These are phyloP conservation scores for Vanessa tameamea DNA, from an alignment of 1,140 invertebrate species.

Conservation along the genomic window DNA sequence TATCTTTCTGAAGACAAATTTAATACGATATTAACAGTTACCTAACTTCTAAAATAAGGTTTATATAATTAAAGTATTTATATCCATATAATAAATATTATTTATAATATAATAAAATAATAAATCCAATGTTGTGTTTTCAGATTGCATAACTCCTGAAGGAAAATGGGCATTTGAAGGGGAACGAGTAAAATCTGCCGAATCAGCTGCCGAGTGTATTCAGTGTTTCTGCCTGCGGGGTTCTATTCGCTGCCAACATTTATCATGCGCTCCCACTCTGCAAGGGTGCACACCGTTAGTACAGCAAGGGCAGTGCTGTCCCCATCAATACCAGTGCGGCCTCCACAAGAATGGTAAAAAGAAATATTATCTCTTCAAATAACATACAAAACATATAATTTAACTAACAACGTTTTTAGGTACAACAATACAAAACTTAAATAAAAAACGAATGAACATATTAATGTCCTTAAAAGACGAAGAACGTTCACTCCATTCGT, in stretches of 20 bases:
- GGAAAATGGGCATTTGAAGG: slow-evolving; percentile 85
- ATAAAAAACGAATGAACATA: slow-evolving; percentile 31
- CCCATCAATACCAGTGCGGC: slow-evolving; percentile 89
- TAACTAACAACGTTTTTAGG: slow-evolving; percentile 15
- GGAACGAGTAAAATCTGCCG: slow-evolving; percentile 85
- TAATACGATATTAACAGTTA: no score
- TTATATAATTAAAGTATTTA: no score
- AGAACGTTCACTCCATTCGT: slow-evolving; percentile 59
- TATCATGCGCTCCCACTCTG: slow-evolving; percentile 87
- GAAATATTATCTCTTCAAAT: neutral
- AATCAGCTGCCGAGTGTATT: slow-evolving; percentile 83
- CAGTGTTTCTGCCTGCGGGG: slow-evolving; percentile 92
- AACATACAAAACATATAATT: neutral
- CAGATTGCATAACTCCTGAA: slow-evolving; percentile 84
- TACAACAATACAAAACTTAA: slow-evolving; percentile 28
- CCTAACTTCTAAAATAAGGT: no score
- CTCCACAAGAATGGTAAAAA: slow-evolving; percentile 40
- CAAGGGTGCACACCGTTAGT: slow-evolving; percentile 89
- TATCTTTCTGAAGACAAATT: neutral
- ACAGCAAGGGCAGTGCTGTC: slow-evolving; percentile 89
- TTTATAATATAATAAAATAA: no score
- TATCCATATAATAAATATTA: no score
- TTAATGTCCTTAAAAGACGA: slow-evolving; percentile 43
- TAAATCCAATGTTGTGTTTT: slow-evolving; percentile 28
- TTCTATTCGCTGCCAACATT: slow-evolving; percentile 86